Percentiles rank a stretch among this genome's conserved stretches.
Conservation (phyloP, 2,113 vertebrate species). For the Tachycineta bicolor region DNA sequence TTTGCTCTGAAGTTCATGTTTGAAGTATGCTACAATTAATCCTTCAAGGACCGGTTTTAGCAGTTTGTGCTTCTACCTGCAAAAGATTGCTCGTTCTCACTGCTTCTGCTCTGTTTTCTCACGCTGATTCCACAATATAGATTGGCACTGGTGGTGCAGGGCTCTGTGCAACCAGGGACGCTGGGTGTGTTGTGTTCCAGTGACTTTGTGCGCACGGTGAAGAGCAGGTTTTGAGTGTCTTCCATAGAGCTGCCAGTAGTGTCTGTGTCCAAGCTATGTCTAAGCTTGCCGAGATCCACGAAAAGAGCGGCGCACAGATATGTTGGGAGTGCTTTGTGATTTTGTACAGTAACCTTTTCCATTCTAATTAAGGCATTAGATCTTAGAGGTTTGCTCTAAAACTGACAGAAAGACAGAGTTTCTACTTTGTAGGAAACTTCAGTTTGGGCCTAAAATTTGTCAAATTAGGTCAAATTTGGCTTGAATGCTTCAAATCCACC, state of each 20-base stretch:
- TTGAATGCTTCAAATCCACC: neutral
- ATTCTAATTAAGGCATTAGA: neutral
- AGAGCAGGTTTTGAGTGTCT: neutral
- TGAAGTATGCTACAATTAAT: neutral
- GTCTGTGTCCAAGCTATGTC: neutral
- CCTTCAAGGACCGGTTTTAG: neutral
- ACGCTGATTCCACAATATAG: accelerated
- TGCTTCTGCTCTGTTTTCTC: neutral
- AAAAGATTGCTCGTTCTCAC: neutral
- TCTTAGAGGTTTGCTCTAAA: neutral
- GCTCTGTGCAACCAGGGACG: neutral
- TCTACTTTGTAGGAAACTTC: neutral
- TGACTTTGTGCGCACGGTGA: neutral
- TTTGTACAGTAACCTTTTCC: neutral
- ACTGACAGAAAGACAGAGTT: neutral
- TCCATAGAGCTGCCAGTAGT: neutral
- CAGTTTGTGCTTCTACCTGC: neutral
- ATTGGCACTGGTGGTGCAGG: accelerated
- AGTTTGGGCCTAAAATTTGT: neutral
- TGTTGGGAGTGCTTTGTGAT: neutral
- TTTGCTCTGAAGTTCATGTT: neutral
- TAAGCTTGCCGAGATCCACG: neutral
- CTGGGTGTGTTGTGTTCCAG: neutral
- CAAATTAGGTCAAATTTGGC: neutral
- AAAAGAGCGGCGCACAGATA: neutral